phyloP scores from a whole-genome alignment of 2,797 vertebrate genomes.

The Sebastes wilsoni region DNA sequence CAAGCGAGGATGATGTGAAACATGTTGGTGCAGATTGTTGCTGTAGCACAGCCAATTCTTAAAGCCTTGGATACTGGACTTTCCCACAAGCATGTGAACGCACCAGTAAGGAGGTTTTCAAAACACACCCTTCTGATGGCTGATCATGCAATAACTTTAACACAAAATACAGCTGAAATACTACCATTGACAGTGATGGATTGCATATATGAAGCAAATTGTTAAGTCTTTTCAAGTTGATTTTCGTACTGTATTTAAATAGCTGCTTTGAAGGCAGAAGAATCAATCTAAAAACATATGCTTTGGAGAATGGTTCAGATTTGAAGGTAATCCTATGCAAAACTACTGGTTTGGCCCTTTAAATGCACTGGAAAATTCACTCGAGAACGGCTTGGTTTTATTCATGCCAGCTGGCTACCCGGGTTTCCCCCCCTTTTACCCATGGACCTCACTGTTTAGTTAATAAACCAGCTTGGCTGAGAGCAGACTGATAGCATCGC shows the following conservation, averaged over 20 bases:
- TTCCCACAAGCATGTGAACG: not conserved
- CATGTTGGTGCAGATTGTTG: not conserved
- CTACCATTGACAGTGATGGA: not conserved
- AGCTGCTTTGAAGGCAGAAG: not conserved
- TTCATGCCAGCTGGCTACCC: constrained; percentile 17
- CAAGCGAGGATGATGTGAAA: not conserved
- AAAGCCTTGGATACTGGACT: not conserved
- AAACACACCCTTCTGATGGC: not conserved
- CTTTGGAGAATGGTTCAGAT: constrained; percentile 38
- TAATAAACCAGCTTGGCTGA: constrained; percentile 55
- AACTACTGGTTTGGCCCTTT: constrained; percentile 39
- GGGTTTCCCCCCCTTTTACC: not conserved
- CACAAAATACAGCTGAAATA: not conserved
- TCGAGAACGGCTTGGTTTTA: constrained; percentile 30
- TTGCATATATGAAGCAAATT: not conserved
- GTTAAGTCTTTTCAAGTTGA: not conserved
- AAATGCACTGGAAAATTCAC: constrained; percentile 23
- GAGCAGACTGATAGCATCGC: constrained; percentile 48
- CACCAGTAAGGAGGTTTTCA: constrained; percentile 2
- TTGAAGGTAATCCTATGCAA: constrained; percentile 19
- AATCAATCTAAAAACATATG: constrained; percentile 8
- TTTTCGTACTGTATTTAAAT: constrained; percentile 4
- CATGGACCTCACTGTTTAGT: constrained; percentile 32
- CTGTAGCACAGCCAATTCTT: not conserved
- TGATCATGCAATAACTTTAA: not conserved